A percentile compares a stretch with the other conserved stretches of the same genome.
Conservation (phyloP, 2,888 invertebrate species). For the Nasonia oneida region DNA sequence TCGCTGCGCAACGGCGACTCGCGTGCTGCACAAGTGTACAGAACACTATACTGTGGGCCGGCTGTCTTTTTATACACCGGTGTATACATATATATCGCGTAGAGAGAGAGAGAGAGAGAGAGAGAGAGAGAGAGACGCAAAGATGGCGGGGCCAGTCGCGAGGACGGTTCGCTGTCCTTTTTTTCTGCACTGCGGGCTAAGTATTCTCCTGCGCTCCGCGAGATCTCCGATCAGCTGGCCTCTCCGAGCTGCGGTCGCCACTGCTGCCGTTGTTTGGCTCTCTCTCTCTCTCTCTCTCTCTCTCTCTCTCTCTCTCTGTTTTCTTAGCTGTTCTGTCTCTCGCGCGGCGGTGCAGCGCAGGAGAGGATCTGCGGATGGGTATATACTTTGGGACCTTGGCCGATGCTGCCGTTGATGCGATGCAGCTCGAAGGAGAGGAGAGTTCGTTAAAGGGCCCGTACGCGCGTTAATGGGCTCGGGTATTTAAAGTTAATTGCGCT, state of each 20-base stretch:
- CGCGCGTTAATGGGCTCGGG: not conserved
- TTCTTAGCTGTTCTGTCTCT: too few relatives aligned
- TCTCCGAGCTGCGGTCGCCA: not conserved
- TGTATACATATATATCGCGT: not conserved
- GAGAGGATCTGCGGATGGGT: too few relatives aligned
- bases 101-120: slow-evolving; percentile 37
- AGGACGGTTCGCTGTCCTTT: slow-evolving; percentile 29
- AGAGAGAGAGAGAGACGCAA: slow-evolving; percentile 50
- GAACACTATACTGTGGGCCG: not conserved
- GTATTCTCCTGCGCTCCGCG: not conserved
- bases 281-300: not conserved
- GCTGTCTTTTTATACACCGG: not conserved
- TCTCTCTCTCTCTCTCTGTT: too few relatives aligned
- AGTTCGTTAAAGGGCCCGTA: slow-evolving; percentile 9
- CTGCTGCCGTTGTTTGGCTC: not conserved
- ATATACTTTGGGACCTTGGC: not conserved
- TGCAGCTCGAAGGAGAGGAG: not conserved
- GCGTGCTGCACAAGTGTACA: not conserved
- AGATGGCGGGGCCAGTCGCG: slow-evolving; percentile 52
- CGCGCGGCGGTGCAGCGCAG: too few relatives aligned
- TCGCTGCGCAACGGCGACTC: slow-evolving; percentile 37
- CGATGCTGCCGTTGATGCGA: not conserved
- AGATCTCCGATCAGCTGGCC: slow-evolving; percentile 13
- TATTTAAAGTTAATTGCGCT: not conserved
- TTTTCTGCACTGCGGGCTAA: slow-evolving; percentile 4